These are phyloP conservation scores for Cavia porcellus DNA, from an alignment of 2,113 vertebrate genomes.

Conservation along the genomic window DNA sequence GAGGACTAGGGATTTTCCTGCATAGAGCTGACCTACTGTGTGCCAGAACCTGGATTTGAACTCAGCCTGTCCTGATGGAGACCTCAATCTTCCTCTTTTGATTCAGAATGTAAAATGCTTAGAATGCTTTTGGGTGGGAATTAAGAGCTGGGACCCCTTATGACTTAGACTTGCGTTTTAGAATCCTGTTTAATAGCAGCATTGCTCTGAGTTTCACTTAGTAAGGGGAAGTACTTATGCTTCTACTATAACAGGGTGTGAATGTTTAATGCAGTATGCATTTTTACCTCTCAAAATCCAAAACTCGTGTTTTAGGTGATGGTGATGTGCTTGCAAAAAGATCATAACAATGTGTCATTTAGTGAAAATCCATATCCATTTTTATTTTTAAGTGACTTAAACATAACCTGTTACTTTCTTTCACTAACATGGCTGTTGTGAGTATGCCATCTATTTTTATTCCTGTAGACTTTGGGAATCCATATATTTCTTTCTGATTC, in stretches of 20 bases:
- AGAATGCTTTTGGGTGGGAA: neutral
- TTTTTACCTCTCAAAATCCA: conserved; percentile 75
- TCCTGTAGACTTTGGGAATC: conserved; percentile 26
- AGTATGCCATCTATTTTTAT: neutral
- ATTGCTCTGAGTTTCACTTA: neutral
- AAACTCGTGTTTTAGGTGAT: neutral
- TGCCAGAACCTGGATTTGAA: neutral
- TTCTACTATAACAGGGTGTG: conserved; percentile 41
- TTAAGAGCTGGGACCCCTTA: neutral
- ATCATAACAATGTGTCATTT: neutral
- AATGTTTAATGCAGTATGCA: conserved; percentile 70
- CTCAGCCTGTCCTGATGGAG: neutral
- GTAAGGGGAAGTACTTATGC: conserved; percentile 29
- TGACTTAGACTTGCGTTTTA: neutral
- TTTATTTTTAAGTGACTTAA: neutral
- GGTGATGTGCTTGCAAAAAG: neutral
- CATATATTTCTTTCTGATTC: conserved; percentile 64
- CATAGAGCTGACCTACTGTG: neutral
- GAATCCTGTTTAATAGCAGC: neutral
- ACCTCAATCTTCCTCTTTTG: neutral
- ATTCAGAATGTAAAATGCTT: neutral
- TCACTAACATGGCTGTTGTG: neutral
- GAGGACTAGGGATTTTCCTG: neutral
- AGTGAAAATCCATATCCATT: neutral
- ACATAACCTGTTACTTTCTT: neutral